Percentiles rank a stretch among this genome's conserved stretches.
Conservation (phyloP, 2,113 vertebrate genomes). For the Talpa occidentalis region DNA sequence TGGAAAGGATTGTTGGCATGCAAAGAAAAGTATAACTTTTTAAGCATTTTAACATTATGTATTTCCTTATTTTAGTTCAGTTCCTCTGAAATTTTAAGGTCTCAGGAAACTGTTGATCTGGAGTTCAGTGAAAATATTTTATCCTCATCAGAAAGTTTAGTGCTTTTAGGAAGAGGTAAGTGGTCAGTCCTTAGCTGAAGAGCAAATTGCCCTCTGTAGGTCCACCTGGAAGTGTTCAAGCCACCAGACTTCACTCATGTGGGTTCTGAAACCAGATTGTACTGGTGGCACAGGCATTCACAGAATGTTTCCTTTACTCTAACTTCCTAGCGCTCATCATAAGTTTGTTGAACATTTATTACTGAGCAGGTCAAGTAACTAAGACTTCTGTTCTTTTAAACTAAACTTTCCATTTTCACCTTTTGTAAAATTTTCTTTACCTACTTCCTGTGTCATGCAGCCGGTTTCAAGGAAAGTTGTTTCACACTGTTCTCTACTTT, state of each 20-base stretch:
- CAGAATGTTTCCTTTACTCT: background rate
- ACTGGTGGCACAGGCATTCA: background rate
- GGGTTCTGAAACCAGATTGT: background rate
- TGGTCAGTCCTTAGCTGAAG: background rate
- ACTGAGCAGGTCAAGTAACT: background rate
- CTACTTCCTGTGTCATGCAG: background rate
- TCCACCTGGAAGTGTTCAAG: background rate
- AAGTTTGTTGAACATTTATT: background rate
- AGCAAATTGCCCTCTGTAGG: background rate
- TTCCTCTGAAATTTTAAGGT: slow-evolving; percentile 29
- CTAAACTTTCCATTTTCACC: background rate
- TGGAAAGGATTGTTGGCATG: background rate
- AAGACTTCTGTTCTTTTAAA: background rate
- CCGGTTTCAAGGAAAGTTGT: background rate
- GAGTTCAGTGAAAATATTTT: background rate
- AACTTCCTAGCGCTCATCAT: background rate
- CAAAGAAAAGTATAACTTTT: background rate
- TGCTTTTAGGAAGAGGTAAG: slow-evolving; percentile 1
- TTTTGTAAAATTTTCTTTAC: background rate
- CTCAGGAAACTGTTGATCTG: background rate
- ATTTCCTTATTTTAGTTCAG: background rate
- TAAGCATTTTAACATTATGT: background rate
- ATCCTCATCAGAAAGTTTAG: background rate
- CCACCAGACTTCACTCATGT: background rate
- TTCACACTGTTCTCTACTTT: background rate